Evolutionary conservation across 2,797 vertebrate species (phyloP).

Genomic region (Propithecus deckenii): DNA sequence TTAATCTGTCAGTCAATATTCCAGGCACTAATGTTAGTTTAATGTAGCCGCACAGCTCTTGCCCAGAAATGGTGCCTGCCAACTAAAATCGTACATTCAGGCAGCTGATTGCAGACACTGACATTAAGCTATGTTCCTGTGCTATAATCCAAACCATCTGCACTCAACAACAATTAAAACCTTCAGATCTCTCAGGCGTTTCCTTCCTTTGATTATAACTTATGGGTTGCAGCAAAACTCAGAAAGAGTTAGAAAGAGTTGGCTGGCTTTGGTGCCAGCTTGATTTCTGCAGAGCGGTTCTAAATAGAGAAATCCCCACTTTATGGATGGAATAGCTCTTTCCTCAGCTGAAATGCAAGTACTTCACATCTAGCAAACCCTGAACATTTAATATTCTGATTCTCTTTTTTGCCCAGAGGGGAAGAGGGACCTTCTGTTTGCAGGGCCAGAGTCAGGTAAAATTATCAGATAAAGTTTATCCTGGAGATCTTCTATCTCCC

Average conservation of each 20-base stretch:
- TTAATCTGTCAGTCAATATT: not conserved
- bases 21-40: constrained; percentile 18
- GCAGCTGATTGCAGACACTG: constrained; percentile 73
- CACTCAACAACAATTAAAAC: constrained; percentile 80
- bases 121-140: constrained; percentile 79
- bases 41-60: not conserved
- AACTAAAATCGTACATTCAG: constrained; percentile 45
- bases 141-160: constrained; percentile 85
- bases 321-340: constrained; percentile 53
- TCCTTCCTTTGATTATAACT: constrained; percentile 88
- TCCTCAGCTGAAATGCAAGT: constrained; percentile 65
- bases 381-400: not conserved
- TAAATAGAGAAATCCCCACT: constrained; percentile 56
- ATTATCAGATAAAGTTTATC: not conserved
- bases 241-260: constrained; percentile 71
- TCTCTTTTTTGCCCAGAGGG: not conserved
- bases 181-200: constrained; percentile 84
- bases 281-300: constrained; percentile 67
- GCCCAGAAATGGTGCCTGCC: constrained; percentile 70
- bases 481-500: not conserved
- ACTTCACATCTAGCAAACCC: not conserved
- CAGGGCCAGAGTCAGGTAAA: not conserved
- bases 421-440: not conserved
- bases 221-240: constrained; percentile 73
- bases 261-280: constrained; percentile 61